Evolutionary conservation across 1,140 invertebrate species (phyloP), one percentile per base, ranked within the genome.

Genomic region (Stegodyphus dumicola): DNA sequence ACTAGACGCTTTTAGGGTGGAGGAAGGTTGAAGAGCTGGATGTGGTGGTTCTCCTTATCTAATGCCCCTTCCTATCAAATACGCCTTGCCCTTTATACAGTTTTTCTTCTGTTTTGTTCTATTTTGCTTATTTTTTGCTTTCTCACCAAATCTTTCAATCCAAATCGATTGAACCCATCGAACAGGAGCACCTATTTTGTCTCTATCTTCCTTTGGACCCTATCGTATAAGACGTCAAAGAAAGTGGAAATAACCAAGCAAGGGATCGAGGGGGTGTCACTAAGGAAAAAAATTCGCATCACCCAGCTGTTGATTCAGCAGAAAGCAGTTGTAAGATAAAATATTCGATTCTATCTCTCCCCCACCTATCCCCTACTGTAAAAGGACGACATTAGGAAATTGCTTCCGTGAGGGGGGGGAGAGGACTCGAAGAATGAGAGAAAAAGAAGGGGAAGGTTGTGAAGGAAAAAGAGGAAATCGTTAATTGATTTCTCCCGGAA

Each of bases 141-240:
- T 80, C 71, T 66, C 71, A 75, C 56, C 70, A 74, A 83, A 83
- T 74, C 80, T 83, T 83, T 83, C 80, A 83, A 83, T 83, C 70
- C 70, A 56, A 83, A 83, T 83, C 78, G 78, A 80, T 80, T 80
- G 67, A 73, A 70, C 18, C 70, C 71, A 75, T 77, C 56, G 75
- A 77, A 66, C 56, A 65, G 53, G 56, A 77, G 64, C 56, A 66
- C 18, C 75, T 66, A 65, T 83, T 83, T 53, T 65, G 70, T 83
- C 80, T 75, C 70, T 48, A 65, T 83, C 71, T 65, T 83, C 49
- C 10, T 7, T 15, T 13, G 49, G 80, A 80, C 33, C 33, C 33
- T 33, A 33, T 80, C 33, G 69, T 60, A 64, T 73, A 54, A 48
- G 69, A 73, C 33, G 60, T 33, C 33, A 75, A 51, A 17, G 64